Evolutionary conservation across 2,888 invertebrate species (phyloP).

Genomic region (Ecdyonurus torrentis): DNA sequence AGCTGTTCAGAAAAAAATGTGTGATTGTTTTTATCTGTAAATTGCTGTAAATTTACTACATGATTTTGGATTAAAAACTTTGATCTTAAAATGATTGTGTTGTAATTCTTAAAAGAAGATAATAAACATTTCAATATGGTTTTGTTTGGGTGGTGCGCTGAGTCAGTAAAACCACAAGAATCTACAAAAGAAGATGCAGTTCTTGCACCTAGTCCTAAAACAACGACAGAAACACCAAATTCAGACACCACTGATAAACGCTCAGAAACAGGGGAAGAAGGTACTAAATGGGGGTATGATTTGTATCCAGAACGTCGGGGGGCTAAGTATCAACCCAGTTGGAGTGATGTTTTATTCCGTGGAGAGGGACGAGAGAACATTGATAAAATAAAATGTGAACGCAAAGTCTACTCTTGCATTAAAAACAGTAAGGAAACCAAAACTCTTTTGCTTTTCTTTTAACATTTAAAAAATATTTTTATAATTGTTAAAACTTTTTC

Average conservation of each 20-base stretch:
- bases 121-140: too few relatives aligned
- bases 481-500: constrained; percentile 6
- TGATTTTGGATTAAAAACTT: too few relatives aligned
- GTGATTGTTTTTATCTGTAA: too few relatives aligned
- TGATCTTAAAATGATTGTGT: too few relatives aligned
- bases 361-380: constrained; percentile 50
- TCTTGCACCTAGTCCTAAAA: not conserved
- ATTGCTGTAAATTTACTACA: too few relatives aligned
- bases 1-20: too few relatives aligned
- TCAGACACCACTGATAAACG: not conserved
- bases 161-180: not conserved
- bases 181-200: not conserved
- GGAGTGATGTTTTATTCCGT: constrained; percentile 38
- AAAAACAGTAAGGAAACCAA: constrained; percentile 41
- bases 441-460: not conserved
- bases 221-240: not conserved
- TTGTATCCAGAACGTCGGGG: constrained; percentile 68
- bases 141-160: not conserved
- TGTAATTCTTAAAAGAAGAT: too few relatives aligned
- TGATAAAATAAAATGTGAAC: constrained; percentile 62
- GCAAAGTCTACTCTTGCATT: constrained; percentile 56
- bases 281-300: constrained; percentile 50
- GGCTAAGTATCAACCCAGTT: constrained; percentile 33
- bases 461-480: not conserved
- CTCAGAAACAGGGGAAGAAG: constrained; percentile 7